Evolutionary conservation across 2,888 invertebrate genomes (phyloP), one percentile per base, ranked within the genome.

Genomic region (Tenthredo distinguenda): DNA sequence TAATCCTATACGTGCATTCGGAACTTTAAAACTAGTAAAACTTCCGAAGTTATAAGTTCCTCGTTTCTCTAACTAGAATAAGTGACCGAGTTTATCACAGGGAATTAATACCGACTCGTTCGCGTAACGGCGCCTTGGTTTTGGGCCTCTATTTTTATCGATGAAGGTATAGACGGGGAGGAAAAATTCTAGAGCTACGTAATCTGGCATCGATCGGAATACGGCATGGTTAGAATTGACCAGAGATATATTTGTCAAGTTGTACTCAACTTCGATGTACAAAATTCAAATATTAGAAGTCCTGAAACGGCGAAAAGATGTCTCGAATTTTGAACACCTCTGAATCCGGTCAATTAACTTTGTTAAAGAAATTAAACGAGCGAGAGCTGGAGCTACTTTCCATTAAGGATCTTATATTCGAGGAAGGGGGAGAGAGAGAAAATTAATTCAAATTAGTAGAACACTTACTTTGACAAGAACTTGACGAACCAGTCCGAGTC

Each of bases 401-500:
- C 81, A 81, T 81, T 62, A 81, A 81, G 58, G 81, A 40, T 9
- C 18, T 40, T 15, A 12, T 26, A n/a, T 15, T 47, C n/a, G 77
- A 26, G 43, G 12, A 43, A 40, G 43, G 21, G 43, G 12, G 74
- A 26, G 43, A n/a, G 21, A 21, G 21, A 26, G 58, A 21, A 40
- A 81, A 81, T 81, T 81, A 81, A 81, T 81, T 81, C 81, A 81
- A 81, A 81, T 81, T 81, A 81, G 58, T 62, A 62, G 62, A 62
- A 81, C 58, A 81, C 81, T 81, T 40, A 34, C 62, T 81, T 62
- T 62, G 81, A 62, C 58, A 21, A 81, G 81, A 62, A 18, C 62
- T 40, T 62, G 77, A 50, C 50, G 77, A 77, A 37, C n/a, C 21
- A 58, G 37, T 62, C 62, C 18, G 6, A 62, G 4, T 12, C 81